phyloP scores from a whole-genome alignment of 2,888 invertebrate genomes.

The Cacoxenus indagator region DNA sequence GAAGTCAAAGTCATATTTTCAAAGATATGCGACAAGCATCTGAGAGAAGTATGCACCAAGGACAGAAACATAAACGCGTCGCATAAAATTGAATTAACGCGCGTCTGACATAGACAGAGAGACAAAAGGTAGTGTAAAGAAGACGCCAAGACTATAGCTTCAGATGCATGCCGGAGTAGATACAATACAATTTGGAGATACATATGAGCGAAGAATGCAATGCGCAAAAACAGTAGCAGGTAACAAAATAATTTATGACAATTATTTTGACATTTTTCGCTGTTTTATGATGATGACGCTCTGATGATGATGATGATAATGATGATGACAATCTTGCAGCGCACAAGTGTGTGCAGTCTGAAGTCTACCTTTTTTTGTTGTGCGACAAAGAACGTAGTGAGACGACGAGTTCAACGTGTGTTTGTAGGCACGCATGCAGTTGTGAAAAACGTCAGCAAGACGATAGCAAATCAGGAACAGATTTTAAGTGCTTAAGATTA shows the following conservation, averaged over 20 bases:
- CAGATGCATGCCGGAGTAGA: constrained; percentile 2
- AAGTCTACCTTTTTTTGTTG: neutral
- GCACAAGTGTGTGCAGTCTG: neutral
- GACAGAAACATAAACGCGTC: neutral
- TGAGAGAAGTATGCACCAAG: neutral
- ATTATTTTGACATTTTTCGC: constrained; percentile 57
- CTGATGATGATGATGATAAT: constrained; percentile 33
- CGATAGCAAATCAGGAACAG: constrained; percentile 40
- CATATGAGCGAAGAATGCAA: neutral
- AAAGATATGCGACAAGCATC: neutral
- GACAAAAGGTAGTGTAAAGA: neutral
- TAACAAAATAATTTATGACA: constrained; percentile 50
- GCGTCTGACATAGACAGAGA: neutral
- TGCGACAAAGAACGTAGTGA: neutral
- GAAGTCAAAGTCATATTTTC: constrained; percentile 30
- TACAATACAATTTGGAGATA: neutral
- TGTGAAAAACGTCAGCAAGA: constrained; percentile 21
- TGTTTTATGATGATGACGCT: too few relatives aligned
- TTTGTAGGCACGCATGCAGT: constrained; percentile 25
- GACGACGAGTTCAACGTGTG: too few relatives aligned
- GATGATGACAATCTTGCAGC: too few relatives aligned
- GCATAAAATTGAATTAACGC: constrained; percentile 22
- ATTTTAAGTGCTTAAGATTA: constrained; percentile 47
- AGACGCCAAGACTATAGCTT: neutral
- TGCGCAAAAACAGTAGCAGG: constrained; percentile 48